Base-by-base conservation (phyloP, 2,113 vertebrate species). In the Craseonycteris thonglongyai region DNA sequence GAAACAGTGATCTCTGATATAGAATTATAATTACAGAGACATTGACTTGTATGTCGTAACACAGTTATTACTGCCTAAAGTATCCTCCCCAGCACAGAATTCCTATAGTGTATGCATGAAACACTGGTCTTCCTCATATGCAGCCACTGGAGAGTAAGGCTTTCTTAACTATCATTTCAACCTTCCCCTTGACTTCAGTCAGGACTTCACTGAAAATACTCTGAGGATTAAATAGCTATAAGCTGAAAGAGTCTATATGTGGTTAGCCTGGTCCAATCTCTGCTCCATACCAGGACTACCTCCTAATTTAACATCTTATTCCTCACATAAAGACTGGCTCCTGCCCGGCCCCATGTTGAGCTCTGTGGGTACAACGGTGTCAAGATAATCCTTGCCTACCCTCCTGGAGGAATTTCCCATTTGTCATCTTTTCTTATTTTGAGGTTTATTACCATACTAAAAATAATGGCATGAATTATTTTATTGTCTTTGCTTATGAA, bases 11-110 rank as follows among this genome's bases (percentile, higher is more conserved):
- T 74, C 26, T 92, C 65, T 90, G 42, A 18, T 16, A 12, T 33
- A 35, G 54, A 80, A 40, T 92, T 92, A 13, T 24, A 82, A 40
- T 71, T 24, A n/a, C 38, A 94, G 78, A 91, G 42, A 89, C 75
- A 38, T 18, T 72, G 26, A 38, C 9, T 47, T 40, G 1, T 85
- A 5, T 12, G 10, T 47, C 11, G 59, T 33, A 24, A 6, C 19
- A 13, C 81, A 47, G 66, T 84, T 28, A 7, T 5, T 15, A 38
- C 13, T 26, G 4, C 75, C n/a, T 42, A 2, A 65, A 84, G 18
- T 45, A 16, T 59, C 42, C 19, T 16, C 2, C 45, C 38, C 78
- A 63, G n/a, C 66, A 7, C 7, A 33, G 80, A 65, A 45, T 45
- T 47, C 47, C 40, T n/a, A 0, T 21, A 8, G 61, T 26, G 2